These are phyloP conservation scores for Hymenopus coronatus DNA, from an alignment of 2,888 invertebrate genomes.

Conservation along the genomic window DNA sequence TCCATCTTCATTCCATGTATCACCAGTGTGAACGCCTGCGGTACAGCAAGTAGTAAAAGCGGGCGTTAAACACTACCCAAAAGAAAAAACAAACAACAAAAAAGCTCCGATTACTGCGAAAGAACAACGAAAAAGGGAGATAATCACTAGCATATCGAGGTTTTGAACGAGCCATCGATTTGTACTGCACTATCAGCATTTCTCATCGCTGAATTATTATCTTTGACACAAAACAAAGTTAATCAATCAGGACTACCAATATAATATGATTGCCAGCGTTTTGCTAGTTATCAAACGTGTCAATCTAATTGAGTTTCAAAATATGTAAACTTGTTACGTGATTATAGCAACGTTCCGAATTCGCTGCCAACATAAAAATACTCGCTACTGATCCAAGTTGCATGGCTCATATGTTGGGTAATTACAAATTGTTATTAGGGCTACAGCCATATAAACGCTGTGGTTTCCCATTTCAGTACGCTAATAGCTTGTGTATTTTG, in stretches of 20 bases:
- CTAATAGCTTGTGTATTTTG: background rate
- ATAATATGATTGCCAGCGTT: background rate
- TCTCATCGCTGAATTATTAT: background rate
- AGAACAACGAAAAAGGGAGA: background rate
- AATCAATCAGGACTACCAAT: background rate
- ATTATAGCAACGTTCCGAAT: background rate
- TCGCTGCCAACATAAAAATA: background rate
- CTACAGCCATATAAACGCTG: background rate
- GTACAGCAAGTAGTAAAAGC: too few species aligned
- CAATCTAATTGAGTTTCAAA: background rate
- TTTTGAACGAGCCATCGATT: background rate
- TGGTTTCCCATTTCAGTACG: background rate
- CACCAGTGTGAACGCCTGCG: too few species aligned
- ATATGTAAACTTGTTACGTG: background rate
- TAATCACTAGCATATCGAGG: background rate
- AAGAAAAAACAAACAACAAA: too few species aligned
- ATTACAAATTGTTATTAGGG: background rate
- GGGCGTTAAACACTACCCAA: too few species aligned
- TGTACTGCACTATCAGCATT: background rate
- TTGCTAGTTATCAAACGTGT: background rate
- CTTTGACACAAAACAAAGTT: background rate
- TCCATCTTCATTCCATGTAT: too few species aligned
- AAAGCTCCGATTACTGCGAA: too few species aligned
- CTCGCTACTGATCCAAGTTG: background rate
- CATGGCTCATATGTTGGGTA: background rate